Evolutionary conservation across 2,113 vertebrate genomes (phyloP), one percentile per base, ranked within the genome.

Genomic region (Pleuronectes platessa): DNA sequence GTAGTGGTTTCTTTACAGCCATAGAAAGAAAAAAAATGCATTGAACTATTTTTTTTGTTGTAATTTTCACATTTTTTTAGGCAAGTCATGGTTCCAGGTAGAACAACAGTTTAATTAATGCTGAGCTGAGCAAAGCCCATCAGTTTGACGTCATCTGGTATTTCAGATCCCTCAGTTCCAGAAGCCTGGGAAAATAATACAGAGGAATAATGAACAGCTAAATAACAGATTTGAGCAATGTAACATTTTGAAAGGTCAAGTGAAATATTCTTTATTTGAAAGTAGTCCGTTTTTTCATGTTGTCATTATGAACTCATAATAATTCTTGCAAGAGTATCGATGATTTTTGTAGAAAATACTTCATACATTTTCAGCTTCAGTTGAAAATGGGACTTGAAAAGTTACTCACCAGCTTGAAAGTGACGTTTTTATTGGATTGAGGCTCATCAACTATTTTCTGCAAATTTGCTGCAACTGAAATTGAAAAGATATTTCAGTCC

Each of bases 41-140:
- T 84, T 78, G 91, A 94, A 92, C 91, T 94, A 74, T 81, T 59
- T 70, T 78, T 65, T 70, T 78, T 65, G 6, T 81, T 84, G 78
- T 74, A 1, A 83, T 92, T 92, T 93, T 94, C 91, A 93, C 92
- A 93, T 94, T 92, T 94, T 42, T 91, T 93, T 92, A 94, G 94
- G 92, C 92, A 91, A 93, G 90, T 93, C 89, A 90, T 80, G 88
- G 91, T 93, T 86, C 90, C 87, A 88, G 71, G 82, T 82, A 89
- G 92, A 90, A 89, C 88, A 79, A 88, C 83, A 78, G 85, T 92
- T 96, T 96, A 99, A 94, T 95, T 99, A 94, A 99, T 98, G 95
- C 96, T 99, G 92, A 99, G 97, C 93, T 99, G 98, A 91, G 98
- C 98, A 91, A 99, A 99, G 93, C 98, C 98, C 94, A 99, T 95